Evolutionary conservation across 2,113 vertebrate genomes (phyloP).

Genomic region (Takifugu flavidus): DNA sequence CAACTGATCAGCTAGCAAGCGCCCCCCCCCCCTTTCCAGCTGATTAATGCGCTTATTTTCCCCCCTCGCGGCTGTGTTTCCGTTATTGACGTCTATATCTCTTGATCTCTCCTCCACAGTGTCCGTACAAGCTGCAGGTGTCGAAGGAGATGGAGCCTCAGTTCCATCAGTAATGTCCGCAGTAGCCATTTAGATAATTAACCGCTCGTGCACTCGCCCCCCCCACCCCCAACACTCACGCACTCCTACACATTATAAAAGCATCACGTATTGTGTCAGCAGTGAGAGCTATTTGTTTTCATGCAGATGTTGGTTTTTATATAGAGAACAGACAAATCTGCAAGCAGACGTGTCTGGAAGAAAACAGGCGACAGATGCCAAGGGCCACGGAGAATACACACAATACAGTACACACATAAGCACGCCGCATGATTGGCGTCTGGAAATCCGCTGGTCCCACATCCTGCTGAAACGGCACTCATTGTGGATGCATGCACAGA

Average conservation of each 20-base stretch:
- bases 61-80: conserved; percentile 31
- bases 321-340: conserved; percentile 42
- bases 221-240: not conserved
- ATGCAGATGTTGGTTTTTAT: conserved; percentile 56
- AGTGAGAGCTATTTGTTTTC: conserved; percentile 50
- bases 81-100: conserved; percentile 54
- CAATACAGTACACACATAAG: not conserved
- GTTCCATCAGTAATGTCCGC: conserved; percentile 57
- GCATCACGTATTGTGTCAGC: conserved; percentile 16
- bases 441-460: conserved; percentile 33
- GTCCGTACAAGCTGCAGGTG: conserved; percentile 39
- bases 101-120: conserved; percentile 51
- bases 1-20: conserved; percentile 12
- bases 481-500: conserved; percentile 5
- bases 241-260: not conserved
- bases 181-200: conserved; percentile 70
- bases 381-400: conserved; percentile 47
- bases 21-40: conserved; percentile 25
- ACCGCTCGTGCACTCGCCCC: conserved; percentile 53
- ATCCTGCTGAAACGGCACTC: conserved; percentile 15
- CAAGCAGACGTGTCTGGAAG: conserved; percentile 40
- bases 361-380: conserved; percentile 62
- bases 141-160: conserved; percentile 65
- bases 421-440: conserved; percentile 32
- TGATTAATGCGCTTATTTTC: conserved; percentile 23